Evolutionary conservation across 2,888 invertebrate genomes (phyloP).

Genomic region (Abscondita cerata): DNA sequence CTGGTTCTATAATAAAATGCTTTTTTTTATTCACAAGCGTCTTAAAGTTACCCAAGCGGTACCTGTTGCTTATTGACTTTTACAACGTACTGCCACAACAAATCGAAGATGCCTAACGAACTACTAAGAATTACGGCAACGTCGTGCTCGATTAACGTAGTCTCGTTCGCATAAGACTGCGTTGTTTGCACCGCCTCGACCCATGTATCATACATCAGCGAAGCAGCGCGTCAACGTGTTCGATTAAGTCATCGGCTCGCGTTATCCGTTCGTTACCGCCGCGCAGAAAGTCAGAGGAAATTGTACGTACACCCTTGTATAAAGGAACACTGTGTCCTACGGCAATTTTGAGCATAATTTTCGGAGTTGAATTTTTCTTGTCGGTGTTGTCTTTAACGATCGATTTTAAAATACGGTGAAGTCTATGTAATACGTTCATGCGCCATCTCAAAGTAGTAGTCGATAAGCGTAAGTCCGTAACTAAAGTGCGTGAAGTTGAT

Average conservation of each 20-base stretch:
- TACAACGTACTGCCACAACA: constrained; percentile 28
- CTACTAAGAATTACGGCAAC: not conserved
- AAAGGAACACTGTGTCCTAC: too few relatives aligned
- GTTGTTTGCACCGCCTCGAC: constrained; percentile 75
- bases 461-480: constrained; percentile 73
- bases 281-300: too few relatives aligned
- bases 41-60: not conserved
- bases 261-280: too few relatives aligned
- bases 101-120: not conserved
- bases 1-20: constrained; percentile 43
- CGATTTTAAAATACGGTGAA: constrained; percentile 67
- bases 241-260: not conserved
- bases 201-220: constrained; percentile 86
- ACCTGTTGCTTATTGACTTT: constrained; percentile 3
- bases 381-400: constrained; percentile 45
- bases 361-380: too few relatives aligned
- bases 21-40: not conserved
- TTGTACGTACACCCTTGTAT: too few relatives aligned
- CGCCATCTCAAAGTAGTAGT: constrained; percentile 82
- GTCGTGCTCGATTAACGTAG: not conserved
- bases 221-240: constrained; percentile 72
- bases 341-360: too few relatives aligned
- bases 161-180: not conserved
- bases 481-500: constrained; percentile 70
- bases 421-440: constrained; percentile 73